Evolutionary conservation across 1,140 invertebrate species (phyloP).

Genomic region (Drosophila mayri): DNA sequence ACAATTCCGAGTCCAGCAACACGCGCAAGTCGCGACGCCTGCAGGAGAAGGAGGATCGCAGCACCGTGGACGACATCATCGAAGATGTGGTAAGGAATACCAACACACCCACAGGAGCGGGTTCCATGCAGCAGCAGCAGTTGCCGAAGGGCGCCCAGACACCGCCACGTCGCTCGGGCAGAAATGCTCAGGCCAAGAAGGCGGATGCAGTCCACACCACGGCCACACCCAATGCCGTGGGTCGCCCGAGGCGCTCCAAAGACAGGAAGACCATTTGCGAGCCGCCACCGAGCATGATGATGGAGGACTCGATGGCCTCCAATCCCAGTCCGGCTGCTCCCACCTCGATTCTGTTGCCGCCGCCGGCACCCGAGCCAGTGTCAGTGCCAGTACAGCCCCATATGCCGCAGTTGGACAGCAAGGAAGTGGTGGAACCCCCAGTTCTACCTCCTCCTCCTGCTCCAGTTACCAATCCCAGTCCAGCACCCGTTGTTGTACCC

Average conservation of each 20-base stretch:
- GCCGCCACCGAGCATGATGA: constrained; percentile 85
- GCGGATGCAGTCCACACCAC: constrained; percentile 82
- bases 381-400: constrained; percentile 15
- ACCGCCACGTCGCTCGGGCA: constrained; percentile 68
- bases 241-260: constrained; percentile 86
- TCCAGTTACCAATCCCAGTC: neutral
- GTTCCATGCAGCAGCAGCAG: constrained; percentile 38
- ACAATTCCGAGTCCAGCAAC: constrained; percentile 88
- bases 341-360: neutral
- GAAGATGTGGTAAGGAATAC: constrained; percentile 92
- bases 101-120: constrained; percentile 85
- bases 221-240: constrained; percentile 84
- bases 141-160: constrained; percentile 80
- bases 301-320: constrained; percentile 85
- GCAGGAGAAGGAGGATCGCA: constrained; percentile 91
- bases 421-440: constrained; percentile 21
- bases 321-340: constrained; percentile 6
- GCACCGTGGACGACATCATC: constrained; percentile 93
- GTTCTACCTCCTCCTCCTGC: neutral
- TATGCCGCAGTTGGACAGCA: constrained; percentile 45
- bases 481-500: constrained; percentile 15
- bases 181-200: constrained; percentile 69
- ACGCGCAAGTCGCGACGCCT: constrained; percentile 92
- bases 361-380: neutral
- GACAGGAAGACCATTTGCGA: constrained; percentile 88